Evolutionary conservation across 2,888 invertebrate genomes (phyloP), one percentile per base, ranked within the genome.

Genomic region (Napeogenes inachia): DNA sequence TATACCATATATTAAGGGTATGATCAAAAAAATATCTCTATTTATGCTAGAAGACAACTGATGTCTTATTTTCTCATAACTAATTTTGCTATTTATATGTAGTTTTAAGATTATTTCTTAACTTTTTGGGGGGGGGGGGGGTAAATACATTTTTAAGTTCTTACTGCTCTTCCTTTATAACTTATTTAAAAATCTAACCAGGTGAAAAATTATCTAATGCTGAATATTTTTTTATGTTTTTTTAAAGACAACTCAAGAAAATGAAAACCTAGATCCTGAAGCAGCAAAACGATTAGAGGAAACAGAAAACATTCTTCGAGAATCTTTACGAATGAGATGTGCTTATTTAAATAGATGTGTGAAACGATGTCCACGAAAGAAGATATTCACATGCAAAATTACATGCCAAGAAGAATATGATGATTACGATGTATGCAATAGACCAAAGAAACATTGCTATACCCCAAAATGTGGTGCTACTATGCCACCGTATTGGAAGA

Each of bases 281-380:
- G 64, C 68, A 0, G 61, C 63, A 0, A 55, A 59, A 8, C 59
- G 54, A 3, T 67, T 75, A n/a, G 64, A 71, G 47, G 63, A 64
- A 54, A 71, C 74, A 0, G 69, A 73, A 38, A 54, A 66, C 0
- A 56, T 72, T 6, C 65, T 76, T 2, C 65, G 72, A 0, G 62
- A 68, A 57, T 74, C 78, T 0, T 70, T 84, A 0, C 70, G 76
- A 2, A 54, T 68, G 0, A 66, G 78, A 13, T 82, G 83, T 50
- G 47, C 55, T 2, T 70, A 64, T 57, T 68, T 75, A 2, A 59
- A 72, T 1, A 57, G 21, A 0, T 82, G 82, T 61, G 59, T 69
- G 2, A 54, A 65, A 3, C 65, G 68, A 59, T 82, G 81, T 57
- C 72, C 73, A 1, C 56, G 60, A 0, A 67, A 63, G 53, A 64